Evolutionary conservation across 2,113 vertebrate genomes (phyloP).

Genomic region (Odontesthes bonariensis): DNA sequence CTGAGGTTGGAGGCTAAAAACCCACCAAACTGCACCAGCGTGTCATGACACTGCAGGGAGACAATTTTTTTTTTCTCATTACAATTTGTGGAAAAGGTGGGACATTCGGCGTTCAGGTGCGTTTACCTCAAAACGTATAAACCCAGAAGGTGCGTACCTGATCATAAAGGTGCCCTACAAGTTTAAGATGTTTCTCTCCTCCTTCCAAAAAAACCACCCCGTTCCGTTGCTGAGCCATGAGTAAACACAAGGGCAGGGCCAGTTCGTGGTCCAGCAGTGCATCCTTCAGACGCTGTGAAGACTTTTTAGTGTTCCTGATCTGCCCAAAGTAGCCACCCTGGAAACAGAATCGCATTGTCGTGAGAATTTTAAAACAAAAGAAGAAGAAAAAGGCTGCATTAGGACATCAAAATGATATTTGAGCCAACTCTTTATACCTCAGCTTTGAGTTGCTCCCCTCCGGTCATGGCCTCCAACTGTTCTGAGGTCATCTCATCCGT

Average conservation of each 20-base stretch:
- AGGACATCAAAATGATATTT: background rate
- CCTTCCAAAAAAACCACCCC: slow-evolving; percentile 96
- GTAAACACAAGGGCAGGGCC: slow-evolving; percentile 94
- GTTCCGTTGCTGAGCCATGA: slow-evolving; percentile 94
- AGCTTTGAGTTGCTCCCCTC: slow-evolving; percentile 97
- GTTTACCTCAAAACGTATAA: background rate
- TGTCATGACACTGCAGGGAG: slow-evolving; percentile 92
- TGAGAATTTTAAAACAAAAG: background rate
- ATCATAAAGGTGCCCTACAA: slow-evolving; percentile 98
- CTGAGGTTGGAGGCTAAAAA: slow-evolving; percentile 99
- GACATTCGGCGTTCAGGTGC: background rate
- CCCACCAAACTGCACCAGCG: slow-evolving; percentile 96
- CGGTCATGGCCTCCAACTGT: slow-evolving; percentile 98
- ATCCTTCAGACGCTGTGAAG: slow-evolving; percentile 96
- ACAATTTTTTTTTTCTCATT: background rate
- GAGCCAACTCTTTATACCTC: slow-evolving; percentile 84
- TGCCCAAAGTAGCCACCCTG: slow-evolving; percentile 99
- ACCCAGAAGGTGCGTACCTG: slow-evolving; percentile 81
- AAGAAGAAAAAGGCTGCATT: background rate
- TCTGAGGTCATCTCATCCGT: slow-evolving; percentile 98
- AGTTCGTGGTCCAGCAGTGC: slow-evolving; percentile 93
- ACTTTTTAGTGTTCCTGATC: slow-evolving; percentile 99
- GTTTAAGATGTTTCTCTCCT: slow-evolving; percentile 97
- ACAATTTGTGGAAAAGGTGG: background rate
- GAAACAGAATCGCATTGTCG: slow-evolving; percentile 14